Conservation (phyloP, 2,113 vertebrate genomes). For the Xerus inauris region DNA sequence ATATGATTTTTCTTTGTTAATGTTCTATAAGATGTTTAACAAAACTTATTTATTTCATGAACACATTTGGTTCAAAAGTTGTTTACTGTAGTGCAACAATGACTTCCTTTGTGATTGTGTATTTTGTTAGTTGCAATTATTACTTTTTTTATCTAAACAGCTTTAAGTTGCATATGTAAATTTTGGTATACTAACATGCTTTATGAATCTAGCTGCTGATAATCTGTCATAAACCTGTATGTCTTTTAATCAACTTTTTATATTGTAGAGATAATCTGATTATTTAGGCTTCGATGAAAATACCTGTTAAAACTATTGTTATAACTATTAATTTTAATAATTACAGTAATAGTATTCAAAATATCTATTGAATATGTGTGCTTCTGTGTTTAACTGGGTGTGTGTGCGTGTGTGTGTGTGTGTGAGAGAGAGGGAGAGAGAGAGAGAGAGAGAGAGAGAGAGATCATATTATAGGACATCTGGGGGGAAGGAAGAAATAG, state of each 20-base stretch:
- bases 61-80: constrained; percentile 89
- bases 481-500: not conserved
- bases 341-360: constrained; percentile 2
- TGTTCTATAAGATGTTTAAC: constrained; percentile 84
- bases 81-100: constrained; percentile 88
- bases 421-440: not conserved
- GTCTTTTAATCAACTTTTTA: constrained; percentile 61
- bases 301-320: constrained; percentile 57
- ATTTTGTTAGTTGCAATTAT: constrained; percentile 87
- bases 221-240: constrained; percentile 38
- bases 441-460: too few species aligned
- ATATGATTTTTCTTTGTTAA: constrained; percentile 86
- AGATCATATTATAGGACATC: not conserved
- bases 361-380: not conserved
- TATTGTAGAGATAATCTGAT: constrained; percentile 38
- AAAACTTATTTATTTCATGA: constrained; percentile 91
- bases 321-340: constrained; percentile 66
- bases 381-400: not conserved
- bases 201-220: not conserved
- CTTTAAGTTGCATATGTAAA: constrained; percentile 75
- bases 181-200: constrained; percentile 70
- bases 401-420: not conserved
- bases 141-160: constrained; percentile 83
- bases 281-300: constrained; percentile 74
- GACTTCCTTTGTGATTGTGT: constrained; percentile 83